Percentiles rank a stretch among this genome's conserved stretches.
Conservation (phyloP, 2,888 invertebrate genomes). For the Chydorus sphaericus region DNA sequence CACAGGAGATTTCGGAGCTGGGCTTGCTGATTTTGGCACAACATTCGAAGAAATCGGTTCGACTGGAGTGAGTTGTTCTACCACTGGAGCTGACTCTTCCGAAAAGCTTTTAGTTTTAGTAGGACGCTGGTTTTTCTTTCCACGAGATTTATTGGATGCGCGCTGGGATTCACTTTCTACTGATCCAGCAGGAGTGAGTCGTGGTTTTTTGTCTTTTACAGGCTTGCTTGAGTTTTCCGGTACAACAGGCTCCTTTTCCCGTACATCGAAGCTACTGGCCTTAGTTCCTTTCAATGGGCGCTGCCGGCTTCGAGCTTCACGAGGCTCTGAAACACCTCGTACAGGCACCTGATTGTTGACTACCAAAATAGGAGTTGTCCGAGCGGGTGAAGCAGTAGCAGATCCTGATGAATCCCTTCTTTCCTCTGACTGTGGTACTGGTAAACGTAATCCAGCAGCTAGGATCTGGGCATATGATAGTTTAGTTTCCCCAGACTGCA, state of each 20-base stretch:
- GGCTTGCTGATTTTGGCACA: neutral
- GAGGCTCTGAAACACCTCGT: constrained; percentile 14
- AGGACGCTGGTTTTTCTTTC: constrained; percentile 2
- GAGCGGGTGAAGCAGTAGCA: neutral
- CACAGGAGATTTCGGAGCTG: neutral
- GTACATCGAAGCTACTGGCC: constrained; percentile 15
- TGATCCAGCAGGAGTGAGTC: neutral
- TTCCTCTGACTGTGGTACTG: neutral
- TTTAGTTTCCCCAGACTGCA: neutral
- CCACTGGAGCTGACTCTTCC: neutral
- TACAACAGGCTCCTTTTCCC: constrained; percentile 1
- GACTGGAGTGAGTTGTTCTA: neutral
- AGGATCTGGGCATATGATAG: constrained; percentile 57
- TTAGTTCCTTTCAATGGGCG: constrained; percentile 4
- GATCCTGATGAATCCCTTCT: constrained; percentile 8
- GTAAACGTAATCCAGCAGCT: constrained; percentile 41
- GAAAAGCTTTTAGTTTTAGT: neutral
- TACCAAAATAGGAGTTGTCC: neutral
- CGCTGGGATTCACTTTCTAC: no score
- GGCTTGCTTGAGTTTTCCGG: neutral
- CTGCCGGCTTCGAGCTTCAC: constrained; percentile 13
- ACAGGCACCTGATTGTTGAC: neutral
- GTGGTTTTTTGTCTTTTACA: neutral
- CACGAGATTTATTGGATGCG: neutral
- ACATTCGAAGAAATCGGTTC: neutral